Conservation (phyloP, 92 coral and sea anemone genomes). For the Pocillopora meandrina region DNA sequence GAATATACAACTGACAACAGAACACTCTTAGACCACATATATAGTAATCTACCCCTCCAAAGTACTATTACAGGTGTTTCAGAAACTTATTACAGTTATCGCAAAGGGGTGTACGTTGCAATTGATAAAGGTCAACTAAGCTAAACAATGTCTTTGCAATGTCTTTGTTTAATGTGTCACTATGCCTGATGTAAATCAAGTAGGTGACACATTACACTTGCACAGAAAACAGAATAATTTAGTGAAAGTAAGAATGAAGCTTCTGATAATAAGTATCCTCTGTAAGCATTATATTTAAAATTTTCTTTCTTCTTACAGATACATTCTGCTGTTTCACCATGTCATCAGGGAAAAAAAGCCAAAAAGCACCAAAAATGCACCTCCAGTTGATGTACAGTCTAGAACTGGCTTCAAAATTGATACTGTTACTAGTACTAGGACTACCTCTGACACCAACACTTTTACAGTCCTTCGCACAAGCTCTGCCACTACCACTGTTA, state of each 20-base stretch:
- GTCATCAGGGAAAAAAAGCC: slow-evolving; percentile 3
- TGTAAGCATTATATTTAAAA: neutral
- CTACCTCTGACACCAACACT: neutral
- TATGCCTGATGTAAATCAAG: slow-evolving; percentile 10
- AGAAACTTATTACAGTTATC: slow-evolving; percentile 44
- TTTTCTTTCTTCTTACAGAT: neutral
- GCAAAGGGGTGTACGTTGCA: slow-evolving; percentile 35
- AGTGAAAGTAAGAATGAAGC: slow-evolving; percentile 9
- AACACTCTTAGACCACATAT: slow-evolving; percentile 27
- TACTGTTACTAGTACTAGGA: neutral
- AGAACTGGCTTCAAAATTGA: neutral
- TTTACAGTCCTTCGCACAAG: neutral
- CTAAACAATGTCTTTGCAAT: slow-evolving; percentile 13
- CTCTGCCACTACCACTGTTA: neutral
- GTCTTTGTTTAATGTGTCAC: slow-evolving; percentile 1
- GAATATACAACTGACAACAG: slow-evolving; percentile 43
- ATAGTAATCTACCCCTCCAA: slow-evolving; percentile 41
- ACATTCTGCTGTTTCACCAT: slow-evolving; percentile 4
- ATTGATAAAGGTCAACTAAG: slow-evolving; percentile 29
- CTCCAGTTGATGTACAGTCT: neutral
- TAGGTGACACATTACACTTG: neutral
- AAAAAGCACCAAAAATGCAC: neutral
- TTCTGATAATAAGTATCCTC: neutral
- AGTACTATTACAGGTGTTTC: slow-evolving; percentile 31
- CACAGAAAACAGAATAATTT: slow-evolving; percentile 9